Percentiles rank a stretch among this genome's conserved stretches.
Evolutionary conservation across 2,797 vertebrate genomes (phyloP).

Genomic region (Gorsachius magnificus): DNA sequence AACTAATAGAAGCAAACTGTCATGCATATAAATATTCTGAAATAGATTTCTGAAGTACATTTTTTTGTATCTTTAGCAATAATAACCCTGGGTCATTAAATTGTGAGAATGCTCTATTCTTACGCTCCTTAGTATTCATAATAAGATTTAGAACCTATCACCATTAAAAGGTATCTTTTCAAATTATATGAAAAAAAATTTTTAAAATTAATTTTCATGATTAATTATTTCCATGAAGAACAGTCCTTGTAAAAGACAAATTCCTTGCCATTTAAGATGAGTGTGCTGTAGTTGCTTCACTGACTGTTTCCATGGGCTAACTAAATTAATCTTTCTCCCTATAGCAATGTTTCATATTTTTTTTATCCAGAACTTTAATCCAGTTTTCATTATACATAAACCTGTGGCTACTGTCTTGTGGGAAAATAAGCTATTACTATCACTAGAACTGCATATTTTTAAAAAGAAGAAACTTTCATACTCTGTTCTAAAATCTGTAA

Average conservation of each 20-base stretch:
- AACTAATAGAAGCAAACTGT: not conserved
- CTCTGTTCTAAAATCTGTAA: not conserved
- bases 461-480: not conserved
- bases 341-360: not conserved
- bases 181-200: not conserved
- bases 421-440: not conserved
- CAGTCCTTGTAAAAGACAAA: not conserved
- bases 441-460: not conserved
- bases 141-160: not conserved
- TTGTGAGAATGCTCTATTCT: not conserved
- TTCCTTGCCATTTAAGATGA: not conserved
- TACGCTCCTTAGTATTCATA: not conserved
- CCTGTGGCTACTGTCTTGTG: not conserved
- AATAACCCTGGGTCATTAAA: not conserved
- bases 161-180: not conserved
- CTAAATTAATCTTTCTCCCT: not conserved
- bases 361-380: not conserved
- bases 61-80: not conserved
- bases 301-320: not conserved
- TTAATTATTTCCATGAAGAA: slow-evolving; percentile 15
- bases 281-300: not conserved
- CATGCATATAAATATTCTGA: not conserved
- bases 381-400: not conserved
- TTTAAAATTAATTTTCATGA: not conserved
- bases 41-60: not conserved